These are phyloP conservation scores for Phyto melanocephala DNA, from an alignment of 2,888 invertebrate species.

Conservation along the genomic window DNA sequence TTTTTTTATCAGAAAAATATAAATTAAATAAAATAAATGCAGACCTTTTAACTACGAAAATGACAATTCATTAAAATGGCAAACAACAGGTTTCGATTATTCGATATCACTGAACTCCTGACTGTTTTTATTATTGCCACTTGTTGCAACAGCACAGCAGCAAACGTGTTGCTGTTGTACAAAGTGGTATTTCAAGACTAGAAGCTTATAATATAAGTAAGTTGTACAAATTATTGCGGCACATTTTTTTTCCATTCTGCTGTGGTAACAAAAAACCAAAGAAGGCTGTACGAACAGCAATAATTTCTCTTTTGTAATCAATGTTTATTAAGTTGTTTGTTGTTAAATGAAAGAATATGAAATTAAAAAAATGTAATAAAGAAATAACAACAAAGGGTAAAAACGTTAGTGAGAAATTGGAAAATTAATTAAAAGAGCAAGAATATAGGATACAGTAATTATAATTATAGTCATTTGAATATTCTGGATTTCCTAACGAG, in stretches of 20 bases:
- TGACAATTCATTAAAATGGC: slow-evolving; percentile 61
- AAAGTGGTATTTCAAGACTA: slow-evolving; percentile 47
- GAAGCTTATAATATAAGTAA: slow-evolving; percentile 33
- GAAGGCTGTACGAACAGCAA: slow-evolving; percentile 10
- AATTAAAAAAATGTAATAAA: slow-evolving; percentile 6
- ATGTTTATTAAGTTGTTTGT: slow-evolving; percentile 32
- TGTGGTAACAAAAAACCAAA: not conserved
- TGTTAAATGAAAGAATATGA: slow-evolving; percentile 32
- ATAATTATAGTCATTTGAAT: no score
- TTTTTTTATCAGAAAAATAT: not conserved
- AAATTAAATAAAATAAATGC: slow-evolving; percentile 38
- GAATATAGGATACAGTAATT: no score
- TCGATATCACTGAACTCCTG: no score
- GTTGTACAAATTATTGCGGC: slow-evolving; percentile 39
- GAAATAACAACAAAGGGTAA: no score
- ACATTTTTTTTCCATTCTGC: not conserved
- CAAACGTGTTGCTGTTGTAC: not conserved
- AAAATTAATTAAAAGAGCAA: no score
- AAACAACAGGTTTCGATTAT: slow-evolving; percentile 57
- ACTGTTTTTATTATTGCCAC: not conserved
- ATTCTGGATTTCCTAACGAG: no score
- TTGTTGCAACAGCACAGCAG: not conserved
- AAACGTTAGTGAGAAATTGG: no score
- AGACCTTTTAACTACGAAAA: slow-evolving; percentile 46
- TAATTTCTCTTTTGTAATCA: slow-evolving; percentile 16